A percentile compares a stretch with the other conserved stretches of the same genome.
Evolutionary conservation across 2,113 vertebrate species (phyloP).

Genomic region (Egretta garzetta): DNA sequence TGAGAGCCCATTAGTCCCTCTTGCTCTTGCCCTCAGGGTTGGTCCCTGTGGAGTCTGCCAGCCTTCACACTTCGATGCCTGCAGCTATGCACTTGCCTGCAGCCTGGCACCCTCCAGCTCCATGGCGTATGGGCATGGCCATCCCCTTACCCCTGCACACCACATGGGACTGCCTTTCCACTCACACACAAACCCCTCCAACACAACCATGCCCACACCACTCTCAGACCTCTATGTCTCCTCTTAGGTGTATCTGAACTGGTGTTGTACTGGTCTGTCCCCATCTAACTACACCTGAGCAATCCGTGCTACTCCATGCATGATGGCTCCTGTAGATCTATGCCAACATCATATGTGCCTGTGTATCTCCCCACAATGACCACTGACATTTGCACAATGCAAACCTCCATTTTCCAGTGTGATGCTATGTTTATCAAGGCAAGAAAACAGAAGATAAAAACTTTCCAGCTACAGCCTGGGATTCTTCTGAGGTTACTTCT

Average conservation of each 20-base stretch:
- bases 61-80: not conserved
- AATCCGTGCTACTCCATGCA: accelerated
- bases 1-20: not conserved
- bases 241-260: not conserved
- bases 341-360: accelerated
- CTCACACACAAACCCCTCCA: not conserved
- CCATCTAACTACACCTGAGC: not conserved
- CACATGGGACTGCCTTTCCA: not conserved
- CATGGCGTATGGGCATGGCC: not conserved
- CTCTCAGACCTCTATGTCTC: accelerated
- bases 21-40: not conserved
- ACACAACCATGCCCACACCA: accelerated
- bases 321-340: accelerated
- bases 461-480: not conserved
- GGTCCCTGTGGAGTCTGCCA: not conserved
- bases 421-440: not conserved
- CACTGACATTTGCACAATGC: not conserved
- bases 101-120: not conserved
- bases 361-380: not conserved
- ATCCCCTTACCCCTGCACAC: not conserved
- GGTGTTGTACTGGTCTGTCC: not conserved
- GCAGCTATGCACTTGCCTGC: not conserved
- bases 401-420: not conserved
- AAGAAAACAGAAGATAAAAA: not conserved
- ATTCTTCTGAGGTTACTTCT: not conserved